A percentile compares a stretch with the other conserved stretches of the same genome.
Conservation (phyloP, 2,113 vertebrate species). For the Phyllostomus hastatus region DNA sequence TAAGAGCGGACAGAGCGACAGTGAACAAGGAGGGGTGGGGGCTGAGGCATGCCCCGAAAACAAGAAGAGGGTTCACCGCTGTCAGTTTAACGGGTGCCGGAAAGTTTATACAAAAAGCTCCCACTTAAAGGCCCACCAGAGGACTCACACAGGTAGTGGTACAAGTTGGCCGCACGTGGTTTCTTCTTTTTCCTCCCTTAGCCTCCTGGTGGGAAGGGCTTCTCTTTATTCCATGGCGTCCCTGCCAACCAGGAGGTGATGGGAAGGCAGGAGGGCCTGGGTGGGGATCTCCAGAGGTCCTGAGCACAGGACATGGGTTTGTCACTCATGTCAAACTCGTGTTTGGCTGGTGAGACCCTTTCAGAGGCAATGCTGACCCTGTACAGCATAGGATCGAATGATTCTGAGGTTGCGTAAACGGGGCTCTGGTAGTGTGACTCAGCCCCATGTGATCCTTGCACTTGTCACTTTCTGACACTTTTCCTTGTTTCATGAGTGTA, state of each 20-base stretch:
- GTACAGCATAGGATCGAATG: background rate
- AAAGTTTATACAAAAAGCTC: conserved; percentile 99
- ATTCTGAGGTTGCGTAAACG: background rate
- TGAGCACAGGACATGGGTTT: background rate
- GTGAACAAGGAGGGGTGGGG: conserved; percentile 84
- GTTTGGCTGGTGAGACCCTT: background rate
- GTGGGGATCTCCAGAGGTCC: background rate
- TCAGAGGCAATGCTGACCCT: background rate
- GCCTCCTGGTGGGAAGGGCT: conserved; percentile 26
- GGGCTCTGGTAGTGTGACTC: background rate
- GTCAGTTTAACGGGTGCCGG: conserved; percentile 98
- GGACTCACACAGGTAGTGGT: conserved; percentile 97
- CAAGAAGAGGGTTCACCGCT: conserved; percentile 99
- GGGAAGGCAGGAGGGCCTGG: conserved; percentile 17
- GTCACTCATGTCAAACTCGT: background rate
- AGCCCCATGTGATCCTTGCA: accelerated
- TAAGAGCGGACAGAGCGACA: conserved; percentile 87
- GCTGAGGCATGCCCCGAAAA: conserved; percentile 91
- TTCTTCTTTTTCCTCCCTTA: conserved; percentile 62
- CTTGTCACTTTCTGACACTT: background rate
- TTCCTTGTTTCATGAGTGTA: background rate
- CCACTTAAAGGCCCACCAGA: conserved; percentile 99
- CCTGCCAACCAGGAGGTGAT: background rate
- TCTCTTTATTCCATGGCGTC: conserved; percentile 31
- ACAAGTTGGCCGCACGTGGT: conserved; percentile 73